Evolutionary conservation across 2,888 invertebrate genomes (phyloP).

Genomic region (Azorinus chamasolen): DNA sequence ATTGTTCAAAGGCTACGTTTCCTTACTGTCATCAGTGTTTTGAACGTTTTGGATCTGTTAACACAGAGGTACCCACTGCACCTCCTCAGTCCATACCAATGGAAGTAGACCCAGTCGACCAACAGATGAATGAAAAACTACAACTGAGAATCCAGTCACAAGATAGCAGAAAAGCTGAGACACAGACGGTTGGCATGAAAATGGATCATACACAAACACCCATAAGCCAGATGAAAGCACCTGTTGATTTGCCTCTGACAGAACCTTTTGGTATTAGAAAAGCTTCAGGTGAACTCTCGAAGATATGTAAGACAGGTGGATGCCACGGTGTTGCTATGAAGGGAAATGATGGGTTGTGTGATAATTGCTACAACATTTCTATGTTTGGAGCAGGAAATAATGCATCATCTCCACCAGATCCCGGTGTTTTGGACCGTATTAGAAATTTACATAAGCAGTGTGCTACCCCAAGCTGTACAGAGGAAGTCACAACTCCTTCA

Average conservation of each 20-base stretch:
- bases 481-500: background rate
- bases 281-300: conserved; percentile 15
- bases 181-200: too few species aligned
- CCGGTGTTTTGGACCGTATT: background rate
- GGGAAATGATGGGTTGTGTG: conserved; percentile 57
- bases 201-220: too few species aligned
- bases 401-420: background rate
- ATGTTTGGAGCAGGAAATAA: conserved; percentile 35
- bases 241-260: too few species aligned
- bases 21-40: conserved; percentile 60
- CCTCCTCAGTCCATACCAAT: conserved; percentile 42
- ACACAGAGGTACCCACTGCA: conserved; percentile 25
- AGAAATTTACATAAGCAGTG: conserved; percentile 5
- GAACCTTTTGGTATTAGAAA: too few species aligned
- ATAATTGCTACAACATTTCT: conserved; percentile 47
- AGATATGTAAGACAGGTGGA: conserved; percentile 38
- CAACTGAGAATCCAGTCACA: too few species aligned
- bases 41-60: background rate
- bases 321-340: conserved; percentile 49
- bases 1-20: conserved; percentile 49
- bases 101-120: background rate
- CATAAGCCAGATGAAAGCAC: too few species aligned
- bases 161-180: too few species aligned
- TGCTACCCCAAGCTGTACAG: conserved; percentile 29
- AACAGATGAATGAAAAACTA: too few species aligned